Evolutionary conservation across 2,113 vertebrate genomes (phyloP), one percentile per base, ranked within the genome.

Genomic region (Pseudopipra pipra): DNA sequence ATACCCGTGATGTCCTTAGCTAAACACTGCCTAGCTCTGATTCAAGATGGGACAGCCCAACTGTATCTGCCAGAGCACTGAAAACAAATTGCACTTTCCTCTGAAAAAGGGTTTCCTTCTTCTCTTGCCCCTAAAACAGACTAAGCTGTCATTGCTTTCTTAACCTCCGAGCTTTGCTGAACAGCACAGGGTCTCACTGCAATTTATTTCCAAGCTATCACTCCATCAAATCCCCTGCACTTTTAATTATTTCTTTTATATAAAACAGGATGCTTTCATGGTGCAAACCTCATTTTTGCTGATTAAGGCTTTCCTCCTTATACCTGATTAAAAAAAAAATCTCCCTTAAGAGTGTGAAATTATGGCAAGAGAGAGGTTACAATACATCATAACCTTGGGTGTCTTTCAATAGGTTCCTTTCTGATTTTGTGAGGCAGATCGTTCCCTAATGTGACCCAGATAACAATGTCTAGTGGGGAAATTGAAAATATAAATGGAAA

Each of bases 401-500:
- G 91, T 83, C 97, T 98, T 98, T 98, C 94, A 91, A 82, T 59
- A 97, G 97, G 98, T 97, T 96, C 89, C 90, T 91, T 93, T 96
- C 96, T 97, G 97, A 98, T 97, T 98, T 97, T 65, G 73, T 86
- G 95, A 98, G 98, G 96, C 97, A 96, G 93, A 96, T 96, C 49
- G 9, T 87, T 97, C 97, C 97, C 98, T 97, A 97, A 98, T 94
- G 97, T 98, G 98, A 98, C 98, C 98, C 98, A 98, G 98, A 98
- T 98, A 98, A 98, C 98, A 97, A 97, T 71, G 96, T 98, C 98
- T 98, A 97, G 97, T 97, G 97, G 98, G 96, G 95, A 98, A 98
- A 98, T 96, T 95, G 98, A 98, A 98, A 98, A 98, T 97, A 98
- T 97, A 98, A 98, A 98, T 98, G 98, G 97, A 98, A 98, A 99